Conservation (phyloP, 2,113 vertebrate genomes). For the Cinclus cinclus region DNA sequence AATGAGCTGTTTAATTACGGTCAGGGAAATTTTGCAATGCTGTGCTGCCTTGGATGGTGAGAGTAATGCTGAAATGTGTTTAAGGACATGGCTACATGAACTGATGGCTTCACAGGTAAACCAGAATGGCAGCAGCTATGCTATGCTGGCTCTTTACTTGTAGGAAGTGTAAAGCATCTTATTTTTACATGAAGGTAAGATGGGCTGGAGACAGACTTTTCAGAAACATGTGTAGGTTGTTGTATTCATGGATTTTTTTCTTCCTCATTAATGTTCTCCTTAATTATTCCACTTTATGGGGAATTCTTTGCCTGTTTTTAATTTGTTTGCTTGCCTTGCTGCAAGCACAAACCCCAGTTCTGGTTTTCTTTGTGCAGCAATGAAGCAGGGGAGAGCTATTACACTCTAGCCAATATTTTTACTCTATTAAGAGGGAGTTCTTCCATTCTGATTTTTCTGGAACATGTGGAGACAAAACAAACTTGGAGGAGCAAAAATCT, state of each 20-base stretch:
- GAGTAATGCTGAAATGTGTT: not conserved
- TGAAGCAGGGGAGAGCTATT: not conserved
- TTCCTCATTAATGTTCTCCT: not conserved
- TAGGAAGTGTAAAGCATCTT: not conserved
- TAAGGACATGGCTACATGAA: not conserved
- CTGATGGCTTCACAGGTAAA: not conserved
- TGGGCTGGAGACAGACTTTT: not conserved
- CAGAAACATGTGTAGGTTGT: not conserved
- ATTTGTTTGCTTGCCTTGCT: not conserved
- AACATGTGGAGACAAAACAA: not conserved
- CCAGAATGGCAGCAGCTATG: not conserved
- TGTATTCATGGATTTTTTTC: not conserved
- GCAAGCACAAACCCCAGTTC: not conserved
- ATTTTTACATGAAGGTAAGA: not conserved
- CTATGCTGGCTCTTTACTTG: not conserved
- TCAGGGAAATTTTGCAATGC: constrained; percentile 19
- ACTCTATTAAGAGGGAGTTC: fast-evolving
- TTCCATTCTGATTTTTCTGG: not conserved
- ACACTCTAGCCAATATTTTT: not conserved
- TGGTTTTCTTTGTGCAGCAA: not conserved
- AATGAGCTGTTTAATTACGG: constrained; percentile 71
- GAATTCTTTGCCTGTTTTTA: not conserved
- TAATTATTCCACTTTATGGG: not conserved
- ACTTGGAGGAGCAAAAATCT: not conserved
- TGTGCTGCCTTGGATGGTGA: not conserved